Evolutionary conservation across 2,888 invertebrate genomes (phyloP), one percentile per base, ranked within the genome.

Genomic region (Dimorphilus gyrociliatus): DNA sequence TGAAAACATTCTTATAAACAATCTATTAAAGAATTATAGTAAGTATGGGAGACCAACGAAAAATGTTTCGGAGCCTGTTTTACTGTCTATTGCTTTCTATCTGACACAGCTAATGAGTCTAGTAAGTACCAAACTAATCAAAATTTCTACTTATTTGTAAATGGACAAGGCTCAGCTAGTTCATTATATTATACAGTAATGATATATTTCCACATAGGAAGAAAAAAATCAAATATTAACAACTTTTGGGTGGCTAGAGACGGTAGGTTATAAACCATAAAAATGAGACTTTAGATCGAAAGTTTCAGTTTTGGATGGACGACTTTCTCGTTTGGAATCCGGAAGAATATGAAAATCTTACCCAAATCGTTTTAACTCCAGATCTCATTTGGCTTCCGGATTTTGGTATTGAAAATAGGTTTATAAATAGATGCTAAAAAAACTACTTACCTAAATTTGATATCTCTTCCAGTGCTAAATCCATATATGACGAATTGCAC

Each of bases 381-480:
- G 72, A 74, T 45, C 69, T 77, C 40, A 78, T 82, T 25, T 82
- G 81, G 81, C 71, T 74, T 45, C 81, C 81, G 1, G 81, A 81
- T 57, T 40, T 40, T 23, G 41, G 41, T 21, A 30, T 40, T 4
- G 39, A 40, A 28, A 40, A 40, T 32, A 40, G 41, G 41, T 39
- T 21, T 21, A n/a, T 10, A n/a, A 21, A 21, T 10, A 10, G 8
- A 21, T n/a, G 8, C 8, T 21, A 21, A 21, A 21, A 8, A 10
- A 21, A n/a, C 14, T 29, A 4, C 12, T 27, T 16, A 7, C 17
- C 10, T 18, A 10, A 8, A 3, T 24, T 23, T 33, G 6, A 15
- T 13, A 13, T 17, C 19, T 33, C 13, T 29, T 35, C 12, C 31
- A 47, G 47, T 30, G 44, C 40, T 19, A 36, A 34, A 17, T 34